These are phyloP conservation scores for Vanessa tameamea DNA, from an alignment of 1,140 invertebrate genomes.

Conservation along the genomic window DNA sequence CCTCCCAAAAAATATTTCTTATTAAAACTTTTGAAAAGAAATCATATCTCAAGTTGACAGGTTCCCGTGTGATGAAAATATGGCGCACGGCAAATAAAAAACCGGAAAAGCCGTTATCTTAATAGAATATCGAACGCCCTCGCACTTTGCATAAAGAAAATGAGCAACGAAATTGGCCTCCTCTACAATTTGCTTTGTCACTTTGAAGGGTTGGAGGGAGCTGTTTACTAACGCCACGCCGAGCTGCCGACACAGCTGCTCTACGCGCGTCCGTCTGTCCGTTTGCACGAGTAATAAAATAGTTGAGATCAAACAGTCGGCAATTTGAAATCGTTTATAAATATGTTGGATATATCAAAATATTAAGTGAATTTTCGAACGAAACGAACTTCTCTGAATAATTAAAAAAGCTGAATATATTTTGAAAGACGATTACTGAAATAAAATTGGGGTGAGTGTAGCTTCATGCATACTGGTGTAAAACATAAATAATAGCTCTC, in stretches of 20 bases:
- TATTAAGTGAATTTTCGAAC: too few relatives aligned
- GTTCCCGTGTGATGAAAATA: slow-evolving; percentile 60
- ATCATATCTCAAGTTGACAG: slow-evolving; percentile 59
- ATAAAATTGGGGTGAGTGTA: too few relatives aligned
- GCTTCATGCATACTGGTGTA: too few relatives aligned
- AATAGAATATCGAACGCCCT: slow-evolving; percentile 67
- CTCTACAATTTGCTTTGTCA: slow-evolving; percentile 42
- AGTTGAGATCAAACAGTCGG: neutral
- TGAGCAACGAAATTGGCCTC: slow-evolving; percentile 42
- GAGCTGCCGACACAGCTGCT: neutral
- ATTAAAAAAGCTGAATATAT: too few relatives aligned
- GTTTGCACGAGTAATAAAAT: neutral
- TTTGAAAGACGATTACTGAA: too few relatives aligned
- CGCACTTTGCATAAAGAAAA: slow-evolving; percentile 54
- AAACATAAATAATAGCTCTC: too few relatives aligned
- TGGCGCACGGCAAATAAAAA: slow-evolving; percentile 54
- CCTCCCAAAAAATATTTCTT: neutral
- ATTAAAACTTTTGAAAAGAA: slow-evolving; percentile 19
- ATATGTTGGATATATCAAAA: too few relatives aligned
- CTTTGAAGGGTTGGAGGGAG: slow-evolving; percentile 35
- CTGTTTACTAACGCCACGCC: neutral
- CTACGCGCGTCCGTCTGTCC: neutral
- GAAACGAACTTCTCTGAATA: too few relatives aligned
- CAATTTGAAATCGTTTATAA: too few relatives aligned
- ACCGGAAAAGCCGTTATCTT: slow-evolving; percentile 60